A percentile compares a stretch with the other conserved stretches of the same genome.
Evolutionary conservation across 1,140 invertebrate genomes (phyloP).

Genomic region (Pectinophora gossypiella): DNA sequence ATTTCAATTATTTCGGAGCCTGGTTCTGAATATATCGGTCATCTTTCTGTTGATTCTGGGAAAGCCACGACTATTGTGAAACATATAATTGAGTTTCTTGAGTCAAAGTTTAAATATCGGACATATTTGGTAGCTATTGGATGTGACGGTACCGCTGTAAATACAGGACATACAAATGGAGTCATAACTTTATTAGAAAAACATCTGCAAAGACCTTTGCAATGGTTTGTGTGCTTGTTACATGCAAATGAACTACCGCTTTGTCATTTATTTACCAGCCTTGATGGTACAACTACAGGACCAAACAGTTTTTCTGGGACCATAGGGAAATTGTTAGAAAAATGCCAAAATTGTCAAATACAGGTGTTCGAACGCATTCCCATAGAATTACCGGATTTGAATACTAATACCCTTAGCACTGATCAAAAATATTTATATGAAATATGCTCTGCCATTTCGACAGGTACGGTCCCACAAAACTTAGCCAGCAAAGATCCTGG

Average conservation of each 20-base stretch:
- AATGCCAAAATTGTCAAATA: constrained; percentile 9
- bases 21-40: constrained; percentile 27
- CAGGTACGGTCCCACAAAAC: constrained; percentile 26
- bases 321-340: constrained; percentile 25
- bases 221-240: constrained; percentile 17
- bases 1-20: constrained; percentile 33
- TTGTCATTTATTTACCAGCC: constrained; percentile 31
- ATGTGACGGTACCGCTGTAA: constrained; percentile 29
- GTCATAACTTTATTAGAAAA: constrained; percentile 24
- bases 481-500: constrained; percentile 32
- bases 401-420: constrained; percentile 22
- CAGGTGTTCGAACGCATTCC: too few species aligned
- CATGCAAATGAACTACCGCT: constrained; percentile 21
- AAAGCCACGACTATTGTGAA: constrained; percentile 6
- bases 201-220: constrained; percentile 18
- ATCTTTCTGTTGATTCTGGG: constrained; percentile 24
- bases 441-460: constrained; percentile 25
- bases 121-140: constrained; percentile 19
- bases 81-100: constrained; percentile 20
- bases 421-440: constrained; percentile 37
- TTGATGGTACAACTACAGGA: constrained; percentile 32
- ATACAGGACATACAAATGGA: constrained; percentile 24
- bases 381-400: constrained; percentile 21
- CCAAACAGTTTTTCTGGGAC: constrained; percentile 26
- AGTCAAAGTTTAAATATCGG: constrained; percentile 6